Evolutionary conservation across 2,888 invertebrate species (phyloP).

Genomic region (Drosophila ustulata): DNA sequence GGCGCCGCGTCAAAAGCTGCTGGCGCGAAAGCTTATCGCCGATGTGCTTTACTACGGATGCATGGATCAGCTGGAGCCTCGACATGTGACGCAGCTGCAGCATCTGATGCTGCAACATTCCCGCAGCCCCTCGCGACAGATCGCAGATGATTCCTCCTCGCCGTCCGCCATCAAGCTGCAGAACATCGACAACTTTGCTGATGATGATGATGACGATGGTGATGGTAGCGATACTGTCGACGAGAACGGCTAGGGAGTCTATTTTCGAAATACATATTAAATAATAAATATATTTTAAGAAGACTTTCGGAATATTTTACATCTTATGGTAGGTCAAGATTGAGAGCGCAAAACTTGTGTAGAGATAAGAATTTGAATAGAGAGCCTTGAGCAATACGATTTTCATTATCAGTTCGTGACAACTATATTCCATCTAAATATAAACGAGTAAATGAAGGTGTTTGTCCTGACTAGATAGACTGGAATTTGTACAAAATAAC

Average conservation of each 20-base stretch:
- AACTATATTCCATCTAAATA: too few species aligned
- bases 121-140: neutral
- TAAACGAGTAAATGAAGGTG: too few species aligned
- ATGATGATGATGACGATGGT: neutral
- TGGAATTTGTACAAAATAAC: too few species aligned
- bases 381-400: too few species aligned
- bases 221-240: slow-evolving; percentile 11
- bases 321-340: too few species aligned
- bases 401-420: too few species aligned
- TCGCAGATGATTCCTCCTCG: slow-evolving; percentile 11
- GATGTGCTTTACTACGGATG: slow-evolving; percentile 56
- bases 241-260: slow-evolving; percentile 5
- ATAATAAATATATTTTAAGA: too few species aligned
- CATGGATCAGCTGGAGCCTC: slow-evolving; percentile 44
- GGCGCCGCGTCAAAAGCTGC: slow-evolving; percentile 31
- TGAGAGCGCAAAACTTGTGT: too few species aligned
- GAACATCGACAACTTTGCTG: neutral
- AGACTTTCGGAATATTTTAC: too few species aligned
- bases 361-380: too few species aligned
- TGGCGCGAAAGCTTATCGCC: slow-evolving; percentile 48
- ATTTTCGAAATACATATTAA: too few species aligned
- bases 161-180: neutral
- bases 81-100: slow-evolving; percentile 49
- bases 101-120: slow-evolving; percentile 24
- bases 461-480: too few species aligned